phyloP scores from a whole-genome alignment of 2,797 vertebrate genomes.

The Falco columbarius region DNA sequence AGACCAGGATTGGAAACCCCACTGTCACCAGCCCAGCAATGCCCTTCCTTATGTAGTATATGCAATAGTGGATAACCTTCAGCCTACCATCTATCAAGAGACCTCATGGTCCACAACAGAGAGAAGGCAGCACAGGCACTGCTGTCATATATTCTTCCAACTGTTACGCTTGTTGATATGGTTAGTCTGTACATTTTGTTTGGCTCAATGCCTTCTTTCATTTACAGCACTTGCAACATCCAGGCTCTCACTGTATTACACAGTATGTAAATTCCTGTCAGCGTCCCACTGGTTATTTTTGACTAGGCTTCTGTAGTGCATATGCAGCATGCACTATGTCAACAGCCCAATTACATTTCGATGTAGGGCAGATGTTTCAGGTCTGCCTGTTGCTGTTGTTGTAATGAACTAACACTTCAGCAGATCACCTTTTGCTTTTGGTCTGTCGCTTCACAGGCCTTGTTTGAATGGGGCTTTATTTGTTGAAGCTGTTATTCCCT shows the following conservation, averaged over 20 bases:
- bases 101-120: background rate
- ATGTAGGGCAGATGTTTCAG: background rate
- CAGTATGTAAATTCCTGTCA: background rate
- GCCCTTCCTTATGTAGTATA: background rate
- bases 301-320: background rate
- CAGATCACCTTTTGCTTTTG: background rate
- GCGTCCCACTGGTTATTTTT: background rate
- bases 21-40: background rate
- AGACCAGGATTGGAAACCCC: background rate
- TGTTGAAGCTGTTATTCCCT: background rate
- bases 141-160: background rate
- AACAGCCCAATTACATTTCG: background rate
- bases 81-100: background rate
- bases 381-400: background rate
- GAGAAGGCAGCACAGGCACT: background rate
- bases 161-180: rapidly evolving
- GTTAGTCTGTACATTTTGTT: background rate
- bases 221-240: background rate
- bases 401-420: background rate
- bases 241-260: background rate
- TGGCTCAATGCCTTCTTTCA: background rate
- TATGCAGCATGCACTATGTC: background rate
- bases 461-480: background rate
- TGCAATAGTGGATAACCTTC: background rate
- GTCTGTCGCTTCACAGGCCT: background rate